These are phyloP conservation scores for Cryptoprocta ferox DNA, from an alignment of 2,797 vertebrate species.

Conservation along the genomic window DNA sequence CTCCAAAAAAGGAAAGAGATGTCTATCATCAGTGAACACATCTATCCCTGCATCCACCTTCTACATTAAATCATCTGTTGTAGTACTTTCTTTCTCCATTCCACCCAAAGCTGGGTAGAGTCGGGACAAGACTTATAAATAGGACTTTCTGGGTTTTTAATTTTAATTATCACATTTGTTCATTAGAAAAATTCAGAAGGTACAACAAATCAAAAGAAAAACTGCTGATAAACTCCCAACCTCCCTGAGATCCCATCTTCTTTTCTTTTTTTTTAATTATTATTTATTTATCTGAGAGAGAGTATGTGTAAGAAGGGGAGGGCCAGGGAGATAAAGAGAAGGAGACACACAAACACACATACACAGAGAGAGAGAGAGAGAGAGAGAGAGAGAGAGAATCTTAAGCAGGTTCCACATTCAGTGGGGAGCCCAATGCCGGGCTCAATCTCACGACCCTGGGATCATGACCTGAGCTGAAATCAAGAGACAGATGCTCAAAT, in stretches of 20 bases:
- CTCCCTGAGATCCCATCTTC: background rate
- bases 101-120: background rate
- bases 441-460: too few species aligned
- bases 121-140: background rate
- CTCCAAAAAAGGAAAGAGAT: background rate
- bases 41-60: background rate
- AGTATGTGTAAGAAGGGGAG: too few species aligned
- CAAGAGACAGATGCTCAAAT: too few species aligned
- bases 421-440: too few species aligned
- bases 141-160: background rate
- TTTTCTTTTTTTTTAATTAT: too few species aligned
- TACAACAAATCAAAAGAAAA: background rate
- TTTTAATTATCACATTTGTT: background rate
- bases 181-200: constrained; percentile 3
- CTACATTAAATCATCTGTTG: background rate
- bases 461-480: too few species aligned
- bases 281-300: too few species aligned
- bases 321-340: accelerated
- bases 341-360: too few species aligned
- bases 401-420: too few species aligned
- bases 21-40: background rate
- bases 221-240: background rate
- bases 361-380: too few species aligned
- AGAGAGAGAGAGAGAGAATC: too few species aligned
- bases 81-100: background rate